These are phyloP conservation scores for Syngnathus scovelli DNA, from an alignment of 2,113 vertebrate species.

Conservation along the genomic window DNA sequence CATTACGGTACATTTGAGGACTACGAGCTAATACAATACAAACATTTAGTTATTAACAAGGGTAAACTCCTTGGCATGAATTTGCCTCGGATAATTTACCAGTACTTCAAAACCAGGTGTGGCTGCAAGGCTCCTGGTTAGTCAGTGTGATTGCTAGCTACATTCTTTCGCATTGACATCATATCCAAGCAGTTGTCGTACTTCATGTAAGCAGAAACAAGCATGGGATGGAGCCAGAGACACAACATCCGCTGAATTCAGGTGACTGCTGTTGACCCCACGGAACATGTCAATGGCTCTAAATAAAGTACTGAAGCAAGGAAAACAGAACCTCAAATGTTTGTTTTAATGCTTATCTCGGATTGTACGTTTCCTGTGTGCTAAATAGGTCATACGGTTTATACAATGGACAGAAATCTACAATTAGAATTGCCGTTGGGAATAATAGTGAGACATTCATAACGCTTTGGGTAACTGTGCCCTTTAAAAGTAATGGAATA, in stretches of 20 bases:
- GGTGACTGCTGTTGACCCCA: slow-evolving; percentile 25
- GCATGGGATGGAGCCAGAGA: slow-evolving; percentile 46
- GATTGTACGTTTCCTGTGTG: slow-evolving; percentile 43
- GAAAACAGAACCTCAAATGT: slow-evolving; percentile 39
- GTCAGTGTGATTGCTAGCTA: slow-evolving; percentile 4
- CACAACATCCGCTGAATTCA: slow-evolving; percentile 51
- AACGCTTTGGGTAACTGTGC: neutral
- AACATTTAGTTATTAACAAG: neutral
- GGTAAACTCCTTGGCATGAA: neutral
- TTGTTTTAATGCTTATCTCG: slow-evolving; percentile 54
- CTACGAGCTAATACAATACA: neutral
- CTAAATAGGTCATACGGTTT: slow-evolving; percentile 37
- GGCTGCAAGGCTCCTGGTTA: neutral
- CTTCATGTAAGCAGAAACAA: slow-evolving; percentile 53
- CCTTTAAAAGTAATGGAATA: neutral
- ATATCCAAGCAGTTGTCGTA: slow-evolving; percentile 40
- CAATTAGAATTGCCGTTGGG: no score
- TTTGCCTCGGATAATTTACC: neutral
- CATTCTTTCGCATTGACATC: slow-evolving; percentile 26
- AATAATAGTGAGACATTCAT: neutral
- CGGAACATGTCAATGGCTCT: slow-evolving; percentile 19
- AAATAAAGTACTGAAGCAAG: slow-evolving; percentile 41
- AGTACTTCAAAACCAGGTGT: neutral
- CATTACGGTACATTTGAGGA: neutral
- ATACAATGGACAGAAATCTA: neutral